Base-by-base conservation (phyloP, 2,888 invertebrate genomes). In the Nasonovia ribisnigri region DNA sequence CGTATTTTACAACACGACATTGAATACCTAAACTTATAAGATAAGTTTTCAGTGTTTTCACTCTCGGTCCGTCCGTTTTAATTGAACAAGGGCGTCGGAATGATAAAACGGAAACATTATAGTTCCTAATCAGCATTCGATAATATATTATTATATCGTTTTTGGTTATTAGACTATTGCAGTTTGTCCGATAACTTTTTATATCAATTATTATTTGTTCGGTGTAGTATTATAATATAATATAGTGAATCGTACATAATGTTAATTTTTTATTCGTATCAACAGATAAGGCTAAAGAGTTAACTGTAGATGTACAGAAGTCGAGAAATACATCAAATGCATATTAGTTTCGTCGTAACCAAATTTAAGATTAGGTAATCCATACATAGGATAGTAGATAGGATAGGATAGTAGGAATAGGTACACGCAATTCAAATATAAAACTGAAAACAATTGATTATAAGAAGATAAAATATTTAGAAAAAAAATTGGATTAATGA, bases 61-160 rank as follows among this genome's bases (percentile, higher is more conserved):
- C 36, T 67, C 36, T 0, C n/a, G 36, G 16, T 36, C 67, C 20
- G 67, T 16, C 67, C n/a, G 67, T 67, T 16, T 67, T 67, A 67
- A 67, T 67, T 67, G 36, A 36, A 67, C 67, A 67, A n/a, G 36
- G n/a, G 67, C 67, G 67, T 67, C 67, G 67, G 67, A 36, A 88
- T 88, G 36, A 51, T 46, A 51, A 51, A 51, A 88, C n/a, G 88
- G 36, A 88, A 88, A 51, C 36, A n/a, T 87, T 48, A 84, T 42
- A 48, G 20, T 51, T 88, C 36, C 24, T 88, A 88, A 88, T 88
- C 88, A 51, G 51, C 36, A 36, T 29, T 87, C 48, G 48, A 29
- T 87, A 42, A 48, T 48, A 87, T 46, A 87, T 87, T 48, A 87
- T n/a, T 86, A 86, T 87, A 87, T 87, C 16, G n/a, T 20, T 67